Conservation (phyloP, 2,113 vertebrate genomes). For the Numenius arquata region DNA sequence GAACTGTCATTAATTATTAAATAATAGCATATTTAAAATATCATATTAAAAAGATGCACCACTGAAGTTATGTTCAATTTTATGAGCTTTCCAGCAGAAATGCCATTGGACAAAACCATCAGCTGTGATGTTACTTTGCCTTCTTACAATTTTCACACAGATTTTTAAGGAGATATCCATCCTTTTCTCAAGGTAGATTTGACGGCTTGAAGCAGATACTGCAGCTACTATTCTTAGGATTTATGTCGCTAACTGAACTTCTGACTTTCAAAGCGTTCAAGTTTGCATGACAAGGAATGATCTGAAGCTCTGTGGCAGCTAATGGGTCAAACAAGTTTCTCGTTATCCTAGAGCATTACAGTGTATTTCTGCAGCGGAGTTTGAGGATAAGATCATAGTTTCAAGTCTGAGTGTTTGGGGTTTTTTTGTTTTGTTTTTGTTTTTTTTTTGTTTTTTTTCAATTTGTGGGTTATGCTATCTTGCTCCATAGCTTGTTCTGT, state of each 20-base stretch:
- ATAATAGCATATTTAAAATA: neutral
- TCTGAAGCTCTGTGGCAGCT: neutral
- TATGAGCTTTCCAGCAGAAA: neutral
- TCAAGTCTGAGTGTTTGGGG: neutral
- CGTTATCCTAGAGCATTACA: neutral
- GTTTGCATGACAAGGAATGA: neutral
- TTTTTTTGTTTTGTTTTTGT: too few relatives aligned
- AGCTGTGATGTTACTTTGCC: fast-evolving
- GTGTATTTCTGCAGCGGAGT: neutral
- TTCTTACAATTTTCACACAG: neutral
- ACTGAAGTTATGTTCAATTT: neutral
- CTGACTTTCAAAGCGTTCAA: neutral
- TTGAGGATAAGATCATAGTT: neutral
- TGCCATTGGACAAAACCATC: neutral
- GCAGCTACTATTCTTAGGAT: neutral
- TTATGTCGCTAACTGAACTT: neutral
- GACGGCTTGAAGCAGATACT: neutral
- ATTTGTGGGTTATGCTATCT: neutral
- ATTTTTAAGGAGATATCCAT: neutral
- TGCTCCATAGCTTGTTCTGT: neutral
- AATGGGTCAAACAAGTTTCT: neutral
- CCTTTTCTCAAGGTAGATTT: neutral
- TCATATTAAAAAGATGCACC: neutral
- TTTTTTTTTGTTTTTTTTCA: neutral
- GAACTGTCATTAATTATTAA: neutral